phyloP scores from a whole-genome alignment of 2,888 invertebrate genomes.

The Clistopyga incitator region DNA sequence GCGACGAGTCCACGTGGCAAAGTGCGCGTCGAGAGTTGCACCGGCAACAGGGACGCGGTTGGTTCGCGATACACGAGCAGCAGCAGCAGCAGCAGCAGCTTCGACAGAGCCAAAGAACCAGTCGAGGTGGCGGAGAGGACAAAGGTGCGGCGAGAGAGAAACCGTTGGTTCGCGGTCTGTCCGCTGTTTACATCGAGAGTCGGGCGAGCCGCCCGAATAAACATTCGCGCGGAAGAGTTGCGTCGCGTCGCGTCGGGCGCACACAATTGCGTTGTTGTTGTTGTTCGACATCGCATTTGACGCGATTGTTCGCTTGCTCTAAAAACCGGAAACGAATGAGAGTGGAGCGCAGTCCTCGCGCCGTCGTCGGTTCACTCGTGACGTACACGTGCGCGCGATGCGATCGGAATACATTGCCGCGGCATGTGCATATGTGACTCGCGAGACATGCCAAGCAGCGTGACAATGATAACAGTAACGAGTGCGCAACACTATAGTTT shows the following conservation, averaged over 20 bases:
- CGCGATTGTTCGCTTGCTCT: constrained; percentile 7
- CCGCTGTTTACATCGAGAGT: constrained; percentile 34
- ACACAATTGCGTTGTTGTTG: neutral
- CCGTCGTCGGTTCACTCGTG: constrained; percentile 23
- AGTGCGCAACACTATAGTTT: neutral
- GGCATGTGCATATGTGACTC: too few relatives aligned
- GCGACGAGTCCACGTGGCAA: constrained; percentile 50
- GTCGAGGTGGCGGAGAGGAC: constrained; percentile 2
- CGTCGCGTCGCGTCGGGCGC: too few relatives aligned
- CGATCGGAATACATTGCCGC: constrained; percentile 25
- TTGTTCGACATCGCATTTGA: neutral
- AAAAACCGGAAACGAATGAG: constrained; percentile 19
- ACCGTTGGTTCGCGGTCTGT: constrained; percentile 20
- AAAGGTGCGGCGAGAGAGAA: constrained; percentile 26
- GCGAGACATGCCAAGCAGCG: neutral
- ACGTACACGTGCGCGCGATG: neutral
- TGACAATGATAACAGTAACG: neutral
- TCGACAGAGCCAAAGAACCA: constrained; percentile 6
- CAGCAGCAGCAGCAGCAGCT: constrained; percentile 11
- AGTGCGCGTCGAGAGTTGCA: constrained; percentile 40
- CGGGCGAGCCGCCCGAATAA: neutral
- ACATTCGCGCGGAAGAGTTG: neutral
- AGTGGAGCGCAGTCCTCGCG: constrained; percentile 2
- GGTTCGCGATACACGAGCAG: constrained; percentile 14
- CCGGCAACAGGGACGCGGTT: constrained; percentile 1